Conservation (phyloP, 2,113 vertebrate species). For the Balaeniceps rex region DNA sequence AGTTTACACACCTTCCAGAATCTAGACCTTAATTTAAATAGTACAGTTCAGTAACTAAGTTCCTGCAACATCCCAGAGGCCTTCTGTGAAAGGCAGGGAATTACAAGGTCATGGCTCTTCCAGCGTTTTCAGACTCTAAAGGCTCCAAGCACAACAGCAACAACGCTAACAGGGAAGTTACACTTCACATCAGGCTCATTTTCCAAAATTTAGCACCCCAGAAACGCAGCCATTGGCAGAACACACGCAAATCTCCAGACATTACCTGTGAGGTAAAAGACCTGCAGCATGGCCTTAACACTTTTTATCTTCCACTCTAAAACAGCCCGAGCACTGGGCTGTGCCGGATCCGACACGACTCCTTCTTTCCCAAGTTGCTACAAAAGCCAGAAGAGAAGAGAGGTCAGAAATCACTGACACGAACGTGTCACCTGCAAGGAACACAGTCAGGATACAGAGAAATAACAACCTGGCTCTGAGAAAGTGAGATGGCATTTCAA, state of each 20-base stretch:
- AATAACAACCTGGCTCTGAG: background rate
- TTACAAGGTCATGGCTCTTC: background rate
- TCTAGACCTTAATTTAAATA: background rate
- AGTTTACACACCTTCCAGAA: background rate
- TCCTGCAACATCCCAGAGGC: background rate
- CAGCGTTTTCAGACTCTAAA: background rate
- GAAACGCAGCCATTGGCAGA: background rate
- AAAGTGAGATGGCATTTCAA: background rate
- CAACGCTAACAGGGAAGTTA: accelerated
- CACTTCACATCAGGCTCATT: background rate
- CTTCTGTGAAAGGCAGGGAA: background rate
- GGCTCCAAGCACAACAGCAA: background rate
- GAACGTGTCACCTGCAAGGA: background rate
- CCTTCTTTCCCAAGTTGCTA: background rate
- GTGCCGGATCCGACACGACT: background rate
- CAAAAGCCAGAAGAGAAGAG: background rate
- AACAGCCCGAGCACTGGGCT: background rate
- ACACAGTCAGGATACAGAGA: background rate
- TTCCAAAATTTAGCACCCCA: background rate
- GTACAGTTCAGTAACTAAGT: background rate
- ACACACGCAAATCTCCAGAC: accelerated
- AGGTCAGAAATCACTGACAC: background rate
- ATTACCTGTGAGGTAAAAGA: slow-evolving; percentile 70
- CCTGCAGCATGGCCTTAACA: background rate
- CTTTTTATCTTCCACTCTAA: slow-evolving; percentile 32